Evolutionary conservation across 2,797 vertebrate genomes (phyloP), one percentile per base, ranked within the genome.

Genomic region (Rhynchotus rufescens): DNA sequence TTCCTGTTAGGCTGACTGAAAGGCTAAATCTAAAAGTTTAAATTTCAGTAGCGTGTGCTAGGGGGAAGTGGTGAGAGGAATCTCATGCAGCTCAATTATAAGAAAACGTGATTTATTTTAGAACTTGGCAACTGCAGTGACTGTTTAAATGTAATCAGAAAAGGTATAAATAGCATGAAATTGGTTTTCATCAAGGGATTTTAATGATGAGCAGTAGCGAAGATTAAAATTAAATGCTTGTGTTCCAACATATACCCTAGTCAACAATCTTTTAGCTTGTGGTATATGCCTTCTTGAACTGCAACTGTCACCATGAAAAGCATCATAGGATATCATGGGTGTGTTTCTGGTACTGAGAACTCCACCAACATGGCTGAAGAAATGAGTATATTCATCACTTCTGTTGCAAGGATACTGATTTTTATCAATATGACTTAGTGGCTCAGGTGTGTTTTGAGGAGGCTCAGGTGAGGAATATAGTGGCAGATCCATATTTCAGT

Each of bases 341-440:
- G 8, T 45, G 44, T 10, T 62, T 10, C 20, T 74, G 52, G 20
- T 49, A 19, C n/a, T 73, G 80, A 15, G 72, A 66, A 51, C 22
- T 19, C 14, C 30, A 1, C 5, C n/a, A 52, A 7, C 8, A 0
- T 10, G 28, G 0, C 16, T 59, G 45, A 25, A 66, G 42, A 14
- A 47, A 59, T 22, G 45, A 4, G 16, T 78, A 40, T 47, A 3
- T 17, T 54, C 15, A 28, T 16, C 52, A 30, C 28, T 54, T 54
- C 52, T 54, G 6, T 30, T 54, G 28, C 15, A 30, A 54, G 52
- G 30, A 54, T 56, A n/a, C 16, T 19, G 28, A 19, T n/a, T 56
- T n/a, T 56, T 56, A n/a, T 25, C 19, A 30, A 56, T 69, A 42
- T 42, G 52, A 10, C 25, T 42, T 42, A 42, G 42, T 42, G 42